Evolutionary conservation across 2,113 vertebrate genomes (phyloP).

Genomic region (Albula glossodonta): DNA sequence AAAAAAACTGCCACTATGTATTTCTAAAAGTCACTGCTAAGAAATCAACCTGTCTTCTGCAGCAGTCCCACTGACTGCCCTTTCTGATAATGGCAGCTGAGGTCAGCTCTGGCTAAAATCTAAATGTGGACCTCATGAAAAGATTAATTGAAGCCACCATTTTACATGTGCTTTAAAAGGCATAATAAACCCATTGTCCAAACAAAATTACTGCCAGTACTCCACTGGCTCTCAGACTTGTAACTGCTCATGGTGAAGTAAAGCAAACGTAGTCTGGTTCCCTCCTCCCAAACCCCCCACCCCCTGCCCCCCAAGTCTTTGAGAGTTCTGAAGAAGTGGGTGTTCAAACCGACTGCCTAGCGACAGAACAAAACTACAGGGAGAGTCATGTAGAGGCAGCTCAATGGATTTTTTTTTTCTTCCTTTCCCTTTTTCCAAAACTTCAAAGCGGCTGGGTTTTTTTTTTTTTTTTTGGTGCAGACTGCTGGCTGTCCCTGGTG

Average conservation of each 20-base stretch:
- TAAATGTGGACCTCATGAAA: not conserved
- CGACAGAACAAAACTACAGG: not conserved
- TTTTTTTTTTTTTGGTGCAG: not conserved
- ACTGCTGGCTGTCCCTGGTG: not conserved
- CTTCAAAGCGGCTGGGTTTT: not conserved
- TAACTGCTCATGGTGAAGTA: not conserved
- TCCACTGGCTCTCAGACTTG: not conserved
- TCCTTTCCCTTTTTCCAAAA: not conserved
- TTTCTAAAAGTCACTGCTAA: no score
- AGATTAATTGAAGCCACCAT: not conserved
- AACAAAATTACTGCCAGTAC: not conserved
- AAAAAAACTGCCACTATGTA: no score
- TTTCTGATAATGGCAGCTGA: not conserved
- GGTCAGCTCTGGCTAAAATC: not conserved
- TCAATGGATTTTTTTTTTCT: not conserved
- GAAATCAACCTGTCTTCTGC: not conserved
- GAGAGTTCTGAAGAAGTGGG: not conserved
- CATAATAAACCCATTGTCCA: not conserved
- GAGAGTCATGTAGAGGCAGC: conserved; percentile 5
- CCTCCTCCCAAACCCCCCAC: not conserved
- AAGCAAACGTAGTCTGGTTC: not conserved
- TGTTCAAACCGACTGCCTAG: conserved; percentile 1
- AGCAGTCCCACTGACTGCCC: not conserved
- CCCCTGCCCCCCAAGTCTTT: not conserved
- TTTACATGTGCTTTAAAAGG: not conserved